phyloP scores from a whole-genome alignment of 2,113 vertebrate genomes.

The Noturus placidus region DNA sequence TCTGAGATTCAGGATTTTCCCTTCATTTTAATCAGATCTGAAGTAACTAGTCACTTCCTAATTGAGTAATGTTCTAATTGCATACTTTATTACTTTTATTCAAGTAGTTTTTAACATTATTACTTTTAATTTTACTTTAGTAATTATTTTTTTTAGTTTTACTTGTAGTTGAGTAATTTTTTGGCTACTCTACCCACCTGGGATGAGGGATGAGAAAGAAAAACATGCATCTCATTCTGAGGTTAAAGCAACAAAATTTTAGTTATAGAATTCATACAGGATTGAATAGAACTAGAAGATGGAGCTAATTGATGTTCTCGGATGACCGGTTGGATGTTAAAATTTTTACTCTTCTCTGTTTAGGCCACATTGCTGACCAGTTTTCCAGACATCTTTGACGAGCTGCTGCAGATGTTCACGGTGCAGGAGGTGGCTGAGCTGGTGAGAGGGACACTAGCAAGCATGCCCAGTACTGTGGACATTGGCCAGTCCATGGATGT shows the following conservation, averaged over 20 bases:
- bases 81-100: too few species aligned
- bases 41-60: too few species aligned
- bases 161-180: too few species aligned
- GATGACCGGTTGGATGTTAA: neutral
- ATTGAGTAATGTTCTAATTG: too few species aligned
- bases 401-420: conserved; percentile 96
- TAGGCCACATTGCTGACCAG: conserved; percentile 94
- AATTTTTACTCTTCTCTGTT: conserved; percentile 8
- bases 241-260: neutral
- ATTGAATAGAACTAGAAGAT: neutral
- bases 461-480: conserved; percentile 93
- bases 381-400: conserved; percentile 95
- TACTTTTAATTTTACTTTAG: too few species aligned
- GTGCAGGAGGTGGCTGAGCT: conserved; percentile 96
- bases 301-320: neutral
- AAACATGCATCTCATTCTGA: neutral
- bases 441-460: conserved; percentile 89
- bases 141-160: too few species aligned
- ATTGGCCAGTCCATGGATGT: conserved; percentile 95
- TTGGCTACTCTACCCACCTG: too few species aligned
- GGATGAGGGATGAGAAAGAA: neutral
- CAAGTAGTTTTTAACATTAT: too few species aligned
- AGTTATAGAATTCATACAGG: neutral
- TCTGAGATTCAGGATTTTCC: too few species aligned
- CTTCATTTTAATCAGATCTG: too few species aligned